These are phyloP conservation scores for Rhinogobius similis DNA, from an alignment of 2,113 vertebrate genomes.

Conservation along the genomic window DNA sequence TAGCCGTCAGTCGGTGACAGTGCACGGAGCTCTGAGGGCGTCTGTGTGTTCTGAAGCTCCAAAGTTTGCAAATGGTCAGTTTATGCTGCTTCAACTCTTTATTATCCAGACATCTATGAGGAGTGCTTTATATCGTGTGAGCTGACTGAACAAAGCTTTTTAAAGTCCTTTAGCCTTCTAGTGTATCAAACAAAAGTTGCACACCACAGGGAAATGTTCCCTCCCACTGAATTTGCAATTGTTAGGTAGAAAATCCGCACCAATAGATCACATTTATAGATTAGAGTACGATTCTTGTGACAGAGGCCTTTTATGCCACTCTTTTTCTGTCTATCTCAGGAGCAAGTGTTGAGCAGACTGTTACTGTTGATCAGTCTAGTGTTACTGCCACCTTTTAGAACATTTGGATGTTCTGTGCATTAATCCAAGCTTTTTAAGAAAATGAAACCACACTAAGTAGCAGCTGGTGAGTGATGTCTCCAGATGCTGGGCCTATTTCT, in stretches of 20 bases:
- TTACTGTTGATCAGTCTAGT: neutral
- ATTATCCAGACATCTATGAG: constrained; percentile 4
- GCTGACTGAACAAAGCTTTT: neutral
- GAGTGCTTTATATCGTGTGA: neutral
- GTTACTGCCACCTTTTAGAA: neutral
- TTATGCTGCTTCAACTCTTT: constrained; percentile 14
- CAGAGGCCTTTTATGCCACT: neutral
- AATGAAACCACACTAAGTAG: constrained; percentile 10
- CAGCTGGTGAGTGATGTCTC: neutral
- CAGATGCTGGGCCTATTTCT: constrained; percentile 1
- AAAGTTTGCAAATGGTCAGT: neutral
- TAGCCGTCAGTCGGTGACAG: neutral
- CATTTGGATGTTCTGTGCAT: neutral
- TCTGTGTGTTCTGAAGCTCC: constrained; percentile 2
- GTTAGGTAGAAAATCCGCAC: constrained; percentile 12
- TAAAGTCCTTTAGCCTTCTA: constrained; percentile 2
- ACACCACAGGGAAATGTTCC: constrained; percentile 25
- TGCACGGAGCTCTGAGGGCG: neutral
- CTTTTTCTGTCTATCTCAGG: constrained; percentile 27
- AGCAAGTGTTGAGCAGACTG: constrained; percentile 14
- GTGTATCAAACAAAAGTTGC: constrained; percentile 12
- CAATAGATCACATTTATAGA: constrained; percentile 1
- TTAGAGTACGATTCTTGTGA: neutral
- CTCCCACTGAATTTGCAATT: constrained; percentile 27
- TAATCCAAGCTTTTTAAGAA: neutral